Evolutionary conservation across 2,888 invertebrate species (phyloP).

Genomic region (Tetragonula carbonaria): DNA sequence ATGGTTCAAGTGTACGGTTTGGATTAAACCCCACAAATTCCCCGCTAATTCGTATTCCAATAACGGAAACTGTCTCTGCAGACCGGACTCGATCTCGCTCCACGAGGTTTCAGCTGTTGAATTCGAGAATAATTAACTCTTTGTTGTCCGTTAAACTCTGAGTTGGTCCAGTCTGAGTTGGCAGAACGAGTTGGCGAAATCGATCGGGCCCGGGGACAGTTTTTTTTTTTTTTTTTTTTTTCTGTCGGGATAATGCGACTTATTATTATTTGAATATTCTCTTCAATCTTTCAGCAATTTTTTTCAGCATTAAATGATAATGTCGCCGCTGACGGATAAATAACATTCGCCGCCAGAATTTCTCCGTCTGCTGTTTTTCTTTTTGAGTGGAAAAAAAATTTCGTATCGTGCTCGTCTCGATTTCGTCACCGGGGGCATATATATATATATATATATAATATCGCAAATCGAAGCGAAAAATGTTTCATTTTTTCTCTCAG

Average conservation of each 20-base stretch:
- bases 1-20: conserved; percentile 8
- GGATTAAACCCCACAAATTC: conserved; percentile 25
- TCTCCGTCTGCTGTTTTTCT: not conserved
- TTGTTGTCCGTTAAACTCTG: conserved; percentile 24
- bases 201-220: too few species aligned
- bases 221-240: too few species aligned
- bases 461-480: not conserved
- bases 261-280: too few species aligned
- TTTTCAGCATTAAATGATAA: too few species aligned
- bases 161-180: not conserved
- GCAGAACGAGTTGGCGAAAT: too few species aligned
- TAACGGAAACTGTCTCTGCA: conserved; percentile 2
- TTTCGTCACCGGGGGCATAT: not conserved
- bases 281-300: too few species aligned
- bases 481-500: not conserved
- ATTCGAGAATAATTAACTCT: conserved; percentile 36
- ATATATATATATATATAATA: too few species aligned
- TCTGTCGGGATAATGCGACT: too few species aligned
- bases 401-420: not conserved
- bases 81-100: conserved; percentile 1
- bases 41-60: conserved; percentile 45
- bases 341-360: not conserved
- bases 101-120: not conserved
- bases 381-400: not conserved
- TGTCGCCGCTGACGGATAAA: too few species aligned